Conservation (phyloP, 2,888 invertebrate genomes). For the Brenthis hecate region DNA sequence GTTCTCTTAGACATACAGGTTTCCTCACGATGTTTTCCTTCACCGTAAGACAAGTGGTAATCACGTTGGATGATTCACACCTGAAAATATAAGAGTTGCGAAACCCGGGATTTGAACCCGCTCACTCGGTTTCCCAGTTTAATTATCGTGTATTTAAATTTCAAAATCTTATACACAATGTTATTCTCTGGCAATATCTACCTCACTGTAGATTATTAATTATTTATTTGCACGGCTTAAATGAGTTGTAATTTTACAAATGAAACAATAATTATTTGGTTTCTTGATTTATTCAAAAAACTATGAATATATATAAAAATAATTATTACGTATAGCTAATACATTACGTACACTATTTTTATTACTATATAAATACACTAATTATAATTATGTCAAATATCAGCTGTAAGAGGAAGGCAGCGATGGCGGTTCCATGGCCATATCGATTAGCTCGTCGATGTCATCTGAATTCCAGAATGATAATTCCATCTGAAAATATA, state of each 20-base stretch:
- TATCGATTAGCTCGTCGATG: conserved; percentile 75
- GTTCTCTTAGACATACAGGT: too few relatives aligned
- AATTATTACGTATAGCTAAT: conserved; percentile 41
- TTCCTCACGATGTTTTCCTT: too few relatives aligned
- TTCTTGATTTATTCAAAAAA: conserved; percentile 43
- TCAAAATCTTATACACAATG: too few relatives aligned
- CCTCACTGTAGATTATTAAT: not conserved
- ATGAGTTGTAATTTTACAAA: not conserved
- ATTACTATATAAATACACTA: conserved; percentile 23
- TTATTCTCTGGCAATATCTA: too few relatives aligned
- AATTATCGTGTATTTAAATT: too few relatives aligned
- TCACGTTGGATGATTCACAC: too few relatives aligned
- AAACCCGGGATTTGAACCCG: too few relatives aligned
- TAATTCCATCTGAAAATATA: conserved; percentile 64
- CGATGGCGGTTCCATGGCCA: conserved; percentile 70
- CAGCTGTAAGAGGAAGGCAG: conserved; percentile 51
- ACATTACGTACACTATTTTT: conserved; percentile 31
- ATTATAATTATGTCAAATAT: conserved; percentile 30
- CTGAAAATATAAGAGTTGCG: too few relatives aligned
- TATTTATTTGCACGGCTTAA: too few relatives aligned
- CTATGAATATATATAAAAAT: conserved; percentile 44
- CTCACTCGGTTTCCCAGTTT: too few relatives aligned
- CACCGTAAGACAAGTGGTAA: too few relatives aligned
- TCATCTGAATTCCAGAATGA: conserved; percentile 76
- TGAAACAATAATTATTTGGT: not conserved